A percentile compares a stretch with the other conserved stretches of the same genome.
These are phyloP conservation scores for Synanthedon vespiformis DNA, from an alignment of 2,888 invertebrate genomes.

Conservation along the genomic window DNA sequence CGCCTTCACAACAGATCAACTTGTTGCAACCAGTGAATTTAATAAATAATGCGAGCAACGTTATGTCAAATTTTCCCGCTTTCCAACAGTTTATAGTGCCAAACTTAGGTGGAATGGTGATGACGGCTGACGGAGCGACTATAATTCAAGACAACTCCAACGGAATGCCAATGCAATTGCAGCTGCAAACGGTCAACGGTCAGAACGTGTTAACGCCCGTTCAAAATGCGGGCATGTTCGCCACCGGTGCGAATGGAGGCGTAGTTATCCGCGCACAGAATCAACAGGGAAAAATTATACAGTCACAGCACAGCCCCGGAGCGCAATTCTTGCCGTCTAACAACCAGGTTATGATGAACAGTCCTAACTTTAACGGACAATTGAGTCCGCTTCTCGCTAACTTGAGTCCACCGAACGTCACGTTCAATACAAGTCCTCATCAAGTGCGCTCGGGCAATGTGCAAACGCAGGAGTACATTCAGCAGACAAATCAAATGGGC, in stretches of 20 bases:
- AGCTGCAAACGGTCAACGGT: slow-evolving; percentile 84
- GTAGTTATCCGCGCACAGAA: slow-evolving; percentile 84
- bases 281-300: slow-evolving; percentile 77
- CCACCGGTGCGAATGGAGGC: slow-evolving; percentile 76
- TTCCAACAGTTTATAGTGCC: slow-evolving; percentile 88
- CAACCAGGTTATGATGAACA: slow-evolving; percentile 81
- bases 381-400: slow-evolving; percentile 83
- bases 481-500: slow-evolving; percentile 77
- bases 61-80: slow-evolving; percentile 81
- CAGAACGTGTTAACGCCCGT: slow-evolving; percentile 82
- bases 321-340: slow-evolving; percentile 82
- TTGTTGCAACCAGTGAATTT: slow-evolving; percentile 85
- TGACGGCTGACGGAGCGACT: slow-evolving; percentile 84
- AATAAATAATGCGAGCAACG: slow-evolving; percentile 76
- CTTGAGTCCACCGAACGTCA: slow-evolving; percentile 77
- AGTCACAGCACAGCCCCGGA: slow-evolving; percentile 75
- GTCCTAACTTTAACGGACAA: slow-evolving; percentile 79
- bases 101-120: slow-evolving; percentile 84
- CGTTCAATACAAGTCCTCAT: slow-evolving; percentile 69
- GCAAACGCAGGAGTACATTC: slow-evolving; percentile 77
- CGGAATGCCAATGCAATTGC: slow-evolving; percentile 77
- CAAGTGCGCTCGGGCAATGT: slow-evolving; percentile 64
- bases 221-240: slow-evolving; percentile 74
- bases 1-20: slow-evolving; percentile 75
- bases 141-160: slow-evolving; percentile 79